These are phyloP conservation scores for Baccha elongata DNA, from an alignment of 2,888 invertebrate species.

Conservation along the genomic window DNA sequence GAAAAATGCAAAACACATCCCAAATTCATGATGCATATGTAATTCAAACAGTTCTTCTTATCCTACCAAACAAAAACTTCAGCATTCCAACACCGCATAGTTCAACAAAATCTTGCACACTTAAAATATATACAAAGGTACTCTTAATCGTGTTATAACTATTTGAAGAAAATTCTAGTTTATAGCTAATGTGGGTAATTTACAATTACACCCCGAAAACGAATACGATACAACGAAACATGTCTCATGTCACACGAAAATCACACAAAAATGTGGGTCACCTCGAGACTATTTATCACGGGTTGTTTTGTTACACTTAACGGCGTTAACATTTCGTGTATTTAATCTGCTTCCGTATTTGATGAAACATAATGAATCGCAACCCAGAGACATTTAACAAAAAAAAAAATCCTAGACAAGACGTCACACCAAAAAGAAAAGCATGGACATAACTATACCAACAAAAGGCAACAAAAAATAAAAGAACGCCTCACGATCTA, in stretches of 20 bases:
- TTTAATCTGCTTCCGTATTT: slow-evolving; percentile 72
- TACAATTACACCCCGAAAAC: not conserved
- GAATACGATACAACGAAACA: slow-evolving; percentile 30
- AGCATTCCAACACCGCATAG: not conserved
- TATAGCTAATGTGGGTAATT: slow-evolving; percentile 1
- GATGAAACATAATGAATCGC: slow-evolving; percentile 70
- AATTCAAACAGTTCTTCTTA: too few relatives aligned
- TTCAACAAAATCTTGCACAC: not conserved
- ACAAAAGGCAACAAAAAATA: not conserved
- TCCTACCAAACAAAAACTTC: too few relatives aligned
- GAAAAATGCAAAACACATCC: too few relatives aligned
- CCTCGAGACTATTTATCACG: slow-evolving; percentile 34
- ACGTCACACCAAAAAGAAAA: slow-evolving; percentile 43
- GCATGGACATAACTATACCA: not conserved
- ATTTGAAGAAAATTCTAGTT: slow-evolving; percentile 21
- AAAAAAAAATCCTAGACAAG: slow-evolving; percentile 47
- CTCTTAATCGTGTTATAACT: not conserved
- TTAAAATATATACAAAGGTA: too few relatives aligned
- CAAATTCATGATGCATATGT: too few relatives aligned
- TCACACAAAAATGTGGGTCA: slow-evolving; percentile 68
- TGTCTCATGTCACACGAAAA: slow-evolving; percentile 71
- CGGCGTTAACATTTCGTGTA: slow-evolving; percentile 71
- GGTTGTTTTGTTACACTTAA: slow-evolving; percentile 57
- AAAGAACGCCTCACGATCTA: slow-evolving; percentile 56
- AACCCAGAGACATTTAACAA: slow-evolving; percentile 20